Evolutionary conservation across 1,140 invertebrate species (phyloP).

Genomic region (Brachionus sp.): DNA sequence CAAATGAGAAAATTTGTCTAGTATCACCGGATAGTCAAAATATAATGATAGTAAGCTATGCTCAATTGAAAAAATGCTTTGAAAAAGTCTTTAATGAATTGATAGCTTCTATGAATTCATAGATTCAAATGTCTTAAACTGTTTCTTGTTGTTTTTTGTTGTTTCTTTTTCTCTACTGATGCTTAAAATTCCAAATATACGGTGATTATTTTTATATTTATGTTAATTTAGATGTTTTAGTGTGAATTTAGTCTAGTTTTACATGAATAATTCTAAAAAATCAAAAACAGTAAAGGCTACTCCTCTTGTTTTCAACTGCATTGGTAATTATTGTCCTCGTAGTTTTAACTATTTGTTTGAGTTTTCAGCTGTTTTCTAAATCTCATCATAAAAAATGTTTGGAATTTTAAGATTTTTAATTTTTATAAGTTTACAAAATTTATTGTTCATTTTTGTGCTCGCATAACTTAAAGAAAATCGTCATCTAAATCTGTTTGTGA

Average conservation of each 20-base stretch:
- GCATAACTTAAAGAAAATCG: not conserved
- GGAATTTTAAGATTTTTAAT: not conserved
- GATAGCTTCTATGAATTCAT: slow-evolving; percentile 52
- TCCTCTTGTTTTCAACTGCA: not conserved
- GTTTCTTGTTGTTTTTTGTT: slow-evolving; percentile 19
- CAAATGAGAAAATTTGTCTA: slow-evolving; percentile 84
- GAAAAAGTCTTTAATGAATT: slow-evolving; percentile 85
- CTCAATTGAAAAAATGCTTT: slow-evolving; percentile 87
- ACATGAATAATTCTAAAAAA: not conserved
- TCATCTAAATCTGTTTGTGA: not conserved
- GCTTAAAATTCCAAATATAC: not conserved
- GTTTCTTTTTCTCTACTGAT: not conserved
- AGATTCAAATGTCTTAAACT: not conserved
- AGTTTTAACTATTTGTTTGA: not conserved
- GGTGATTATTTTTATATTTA: not conserved
- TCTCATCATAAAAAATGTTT: not conserved
- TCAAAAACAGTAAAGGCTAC: not conserved
- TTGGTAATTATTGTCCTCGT: not conserved
- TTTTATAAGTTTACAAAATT: not conserved
- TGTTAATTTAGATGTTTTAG: not conserved
- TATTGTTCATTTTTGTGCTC: not conserved
- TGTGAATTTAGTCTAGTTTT: not conserved
- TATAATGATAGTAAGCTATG: slow-evolving; percentile 86
- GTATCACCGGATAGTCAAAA: slow-evolving; percentile 93
- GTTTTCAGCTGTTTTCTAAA: not conserved